Conservation (phyloP, 2,113 vertebrate genomes). For the Poeciliopsis retropinna region DNA sequence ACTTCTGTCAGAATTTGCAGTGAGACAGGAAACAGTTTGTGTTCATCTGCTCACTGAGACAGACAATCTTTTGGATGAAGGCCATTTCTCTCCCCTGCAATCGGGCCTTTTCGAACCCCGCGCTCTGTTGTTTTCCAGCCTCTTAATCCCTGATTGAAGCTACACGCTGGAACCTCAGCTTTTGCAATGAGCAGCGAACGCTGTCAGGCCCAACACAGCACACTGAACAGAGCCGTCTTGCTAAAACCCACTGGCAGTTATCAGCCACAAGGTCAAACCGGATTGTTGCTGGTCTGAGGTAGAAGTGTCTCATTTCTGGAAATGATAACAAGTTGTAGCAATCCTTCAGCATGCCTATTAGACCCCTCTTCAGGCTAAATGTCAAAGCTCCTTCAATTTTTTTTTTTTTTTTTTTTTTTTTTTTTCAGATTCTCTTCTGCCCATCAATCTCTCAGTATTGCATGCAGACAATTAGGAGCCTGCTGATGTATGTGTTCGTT, state of each 20-base stretch:
- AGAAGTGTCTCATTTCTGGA: slow-evolving; percentile 57
- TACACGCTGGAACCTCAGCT: slow-evolving; percentile 51
- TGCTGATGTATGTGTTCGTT: slow-evolving; percentile 52
- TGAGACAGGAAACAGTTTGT: slow-evolving; percentile 1
- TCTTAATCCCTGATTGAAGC: slow-evolving; percentile 71
- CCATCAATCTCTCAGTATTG: slow-evolving; percentile 57
- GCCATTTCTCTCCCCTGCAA: slow-evolving; percentile 27
- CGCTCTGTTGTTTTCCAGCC: slow-evolving; percentile 53
- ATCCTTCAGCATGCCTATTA: slow-evolving; percentile 49
- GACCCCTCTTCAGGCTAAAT: slow-evolving; percentile 58
- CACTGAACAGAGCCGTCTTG: slow-evolving; percentile 43
- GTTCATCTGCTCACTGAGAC: slow-evolving; percentile 20
- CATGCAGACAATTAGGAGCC: slow-evolving; percentile 58
- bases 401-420: slow-evolving; percentile 1
- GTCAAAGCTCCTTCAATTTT: slow-evolving; percentile 50
- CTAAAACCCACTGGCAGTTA: slow-evolving; percentile 60
- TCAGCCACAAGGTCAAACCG: slow-evolving; percentile 65
- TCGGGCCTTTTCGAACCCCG: slow-evolving; percentile 48
- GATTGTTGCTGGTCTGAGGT: slow-evolving; percentile 53
- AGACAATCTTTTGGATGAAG: slow-evolving; percentile 33
- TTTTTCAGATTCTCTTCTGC: slow-evolving; percentile 32
- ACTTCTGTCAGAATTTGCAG: neutral
- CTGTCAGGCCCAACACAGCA: slow-evolving; percentile 42
- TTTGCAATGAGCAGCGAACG: slow-evolving; percentile 62
- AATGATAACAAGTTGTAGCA: slow-evolving; percentile 58